These are phyloP conservation scores for Phocoena phocoena DNA, from an alignment of 2,113 vertebrate genomes.

Conservation along the genomic window DNA sequence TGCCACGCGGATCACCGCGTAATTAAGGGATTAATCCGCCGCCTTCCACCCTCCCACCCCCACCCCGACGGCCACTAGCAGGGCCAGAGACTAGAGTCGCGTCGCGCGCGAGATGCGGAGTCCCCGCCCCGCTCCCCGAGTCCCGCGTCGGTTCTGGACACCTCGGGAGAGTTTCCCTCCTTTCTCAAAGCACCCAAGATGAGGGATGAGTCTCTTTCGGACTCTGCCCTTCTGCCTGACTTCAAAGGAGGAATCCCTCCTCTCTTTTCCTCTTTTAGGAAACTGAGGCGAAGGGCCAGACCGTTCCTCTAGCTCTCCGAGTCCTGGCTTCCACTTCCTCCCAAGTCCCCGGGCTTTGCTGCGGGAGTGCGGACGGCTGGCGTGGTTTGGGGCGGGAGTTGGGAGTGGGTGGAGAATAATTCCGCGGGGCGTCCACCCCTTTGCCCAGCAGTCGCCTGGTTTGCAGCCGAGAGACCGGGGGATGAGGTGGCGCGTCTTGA, in stretches of 20 bases:
- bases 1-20: slow-evolving; percentile 93
- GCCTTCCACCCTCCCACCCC: slow-evolving; percentile 74
- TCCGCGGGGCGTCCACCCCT: not conserved
- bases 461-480: not conserved
- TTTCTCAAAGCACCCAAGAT: not conserved
- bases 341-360: not conserved
- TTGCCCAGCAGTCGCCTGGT: not conserved
- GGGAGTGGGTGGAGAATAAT: not conserved
- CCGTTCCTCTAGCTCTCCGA: not conserved
- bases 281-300: slow-evolving; percentile 2
- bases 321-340: not conserved
- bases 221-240: not conserved
- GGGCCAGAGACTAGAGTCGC: not conserved
- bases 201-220: not conserved
- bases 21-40: slow-evolving; percentile 94
- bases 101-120: not conserved
- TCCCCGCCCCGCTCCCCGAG: slow-evolving; percentile 13
- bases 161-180: not conserved
- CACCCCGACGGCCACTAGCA: not conserved
- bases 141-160: not conserved
- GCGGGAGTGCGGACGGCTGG: not conserved
- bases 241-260: not conserved
- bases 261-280: not conserved
- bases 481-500: not conserved
- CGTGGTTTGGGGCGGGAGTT: not conserved